These are phyloP conservation scores for Monomorium pharaonis DNA, from an alignment of 1,140 invertebrate species.

Conservation along the genomic window DNA sequence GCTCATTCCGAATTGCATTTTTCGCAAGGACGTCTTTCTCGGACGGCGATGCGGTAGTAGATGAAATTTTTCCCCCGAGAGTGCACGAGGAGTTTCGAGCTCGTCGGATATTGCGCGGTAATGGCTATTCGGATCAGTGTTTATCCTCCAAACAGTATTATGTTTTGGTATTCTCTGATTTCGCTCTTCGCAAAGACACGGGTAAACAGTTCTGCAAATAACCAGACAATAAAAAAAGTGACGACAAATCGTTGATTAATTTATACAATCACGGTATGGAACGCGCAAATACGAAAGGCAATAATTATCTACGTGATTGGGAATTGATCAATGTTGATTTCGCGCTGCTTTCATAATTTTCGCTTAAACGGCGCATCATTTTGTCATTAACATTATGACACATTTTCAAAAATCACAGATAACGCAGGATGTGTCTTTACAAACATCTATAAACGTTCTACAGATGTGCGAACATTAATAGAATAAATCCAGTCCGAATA, in stretches of 20 bases:
- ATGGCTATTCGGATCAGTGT: not conserved
- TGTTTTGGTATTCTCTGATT: not conserved
- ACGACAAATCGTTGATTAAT: not conserved
- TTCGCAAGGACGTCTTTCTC: not conserved
- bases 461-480: no score
- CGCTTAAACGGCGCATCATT: not conserved
- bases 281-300: not conserved
- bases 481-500: no score
- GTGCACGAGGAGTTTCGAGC: not conserved
- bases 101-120: conserved; percentile 1
- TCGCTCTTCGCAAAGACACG: not conserved
- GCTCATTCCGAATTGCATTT: not conserved
- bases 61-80: not conserved
- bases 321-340: not conserved
- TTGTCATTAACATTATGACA: no score
- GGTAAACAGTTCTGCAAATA: not conserved
- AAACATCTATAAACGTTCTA: no score
- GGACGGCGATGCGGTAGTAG: not conserved
- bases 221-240: not conserved
- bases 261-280: not conserved
- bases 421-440: no score
- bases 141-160: conserved; percentile 14
- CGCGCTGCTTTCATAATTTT: not conserved
- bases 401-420: no score
- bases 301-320: not conserved